Evolutionary conservation across 1,140 invertebrate genomes (phyloP).

Genomic region (Temnothorax longispinosus): DNA sequence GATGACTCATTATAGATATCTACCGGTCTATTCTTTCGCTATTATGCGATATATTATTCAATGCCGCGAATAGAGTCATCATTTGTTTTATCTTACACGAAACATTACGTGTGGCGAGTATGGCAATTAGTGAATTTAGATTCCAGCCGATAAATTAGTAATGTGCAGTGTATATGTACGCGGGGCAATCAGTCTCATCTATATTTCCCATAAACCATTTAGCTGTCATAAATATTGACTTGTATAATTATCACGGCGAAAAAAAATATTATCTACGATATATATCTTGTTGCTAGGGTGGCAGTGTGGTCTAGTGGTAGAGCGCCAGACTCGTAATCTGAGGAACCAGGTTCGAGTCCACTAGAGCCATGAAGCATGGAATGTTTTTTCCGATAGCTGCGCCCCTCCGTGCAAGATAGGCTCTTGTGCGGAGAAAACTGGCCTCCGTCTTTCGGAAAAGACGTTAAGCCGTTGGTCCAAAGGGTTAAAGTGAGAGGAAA

Average conservation of each 20-base stretch:
- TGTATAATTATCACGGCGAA: conserved; percentile 5
- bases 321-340: too few species aligned
- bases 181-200: conserved; percentile 13
- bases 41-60: conserved; percentile 22
- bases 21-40: neutral
- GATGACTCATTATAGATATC: conserved; percentile 7
- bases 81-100: conserved; percentile 58
- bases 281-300: neutral
- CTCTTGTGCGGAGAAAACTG: too few species aligned
- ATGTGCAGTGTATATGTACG: neutral
- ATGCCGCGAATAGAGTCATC: conserved; percentile 9
- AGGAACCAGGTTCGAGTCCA: too few species aligned
- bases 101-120: conserved; percentile 68
- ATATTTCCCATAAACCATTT: neutral
- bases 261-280: conserved; percentile 19
- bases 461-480: too few species aligned
- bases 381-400: too few species aligned
- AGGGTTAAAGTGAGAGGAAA: too few species aligned
- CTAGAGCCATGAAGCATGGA: too few species aligned
- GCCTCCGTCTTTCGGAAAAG: too few species aligned
- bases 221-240: conserved; percentile 22
- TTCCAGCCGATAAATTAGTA: conserved; percentile 79
- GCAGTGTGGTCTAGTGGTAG: too few species aligned
- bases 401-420: too few species aligned
- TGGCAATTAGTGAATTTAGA: conserved; percentile 82